Evolutionary conservation across 2,888 invertebrate genomes (phyloP), one percentile per base, ranked within the genome.

Genomic region (Drosophila kanekoi): DNA sequence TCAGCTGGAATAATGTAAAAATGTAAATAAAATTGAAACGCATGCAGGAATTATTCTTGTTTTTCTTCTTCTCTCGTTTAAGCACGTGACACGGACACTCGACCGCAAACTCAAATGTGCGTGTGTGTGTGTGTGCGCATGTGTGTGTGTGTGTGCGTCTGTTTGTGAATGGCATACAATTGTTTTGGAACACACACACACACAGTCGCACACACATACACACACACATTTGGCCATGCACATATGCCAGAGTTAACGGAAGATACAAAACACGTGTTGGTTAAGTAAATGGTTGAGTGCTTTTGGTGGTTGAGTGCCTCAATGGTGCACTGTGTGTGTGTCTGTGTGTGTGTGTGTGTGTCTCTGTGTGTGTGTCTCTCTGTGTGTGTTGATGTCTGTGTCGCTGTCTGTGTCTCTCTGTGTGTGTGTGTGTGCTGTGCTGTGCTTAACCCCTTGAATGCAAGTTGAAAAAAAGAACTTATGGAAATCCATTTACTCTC

Each of bases 51-150:
- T 78, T 85, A 84, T 87, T 67, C 65, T 65, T 69, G 63, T 63
- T 71, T 64, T n/a, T 38, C 16, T 38, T 51, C 20, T 51, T 51
- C 62, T 28, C 28, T 8, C n/a, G n/a, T 28, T 28, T 8, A 8
- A 69, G 59, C 66, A 85, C 80, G 88, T 85, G 88, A 86, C 88
- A 75, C 58, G 72, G 80, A 81, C 85, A 87, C 84, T 86, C 72
- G 45, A 59, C 51, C 59, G 35, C 35, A 33, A 33, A 14, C 53
- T 47, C 37, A 37, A 9, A 28, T 66, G 18, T 53, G 28, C 18
- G 48, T 63, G 37, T 43, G 44, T 47, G 56, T 40, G 41, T 54
- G 41, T 52, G 47, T 14, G 32, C 28, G 43, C 37, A 56, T 51
- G 43, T 48, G 43, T 38, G 66, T 61, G 63, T 63, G 47, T 68